Evolutionary conservation across 2,113 vertebrate species (phyloP), one percentile per base, ranked within the genome.

Genomic region (Bombycilla garrulus): DNA sequence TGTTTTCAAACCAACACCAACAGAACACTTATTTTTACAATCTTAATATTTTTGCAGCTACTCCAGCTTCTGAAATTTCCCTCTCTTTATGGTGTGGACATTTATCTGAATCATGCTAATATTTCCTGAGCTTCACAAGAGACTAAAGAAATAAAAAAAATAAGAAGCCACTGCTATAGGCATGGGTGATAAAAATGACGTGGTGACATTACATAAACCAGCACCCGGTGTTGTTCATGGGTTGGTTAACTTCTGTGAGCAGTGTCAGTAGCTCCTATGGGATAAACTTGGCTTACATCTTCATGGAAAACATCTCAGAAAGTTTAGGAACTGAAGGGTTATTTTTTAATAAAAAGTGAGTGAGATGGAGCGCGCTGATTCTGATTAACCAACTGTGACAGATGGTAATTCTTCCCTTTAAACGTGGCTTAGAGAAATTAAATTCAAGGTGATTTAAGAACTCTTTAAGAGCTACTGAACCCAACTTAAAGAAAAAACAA

Each of bases 381-480:
- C 86, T 96, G 91, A 88, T 86, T 86, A 95, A 91, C 71, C 50
- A 73, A 15, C 73, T 94, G 82, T 74, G 84, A 90, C 92, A 95
- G 83, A 94, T 65, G 92, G 83, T 67, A 90, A 85, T 93, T 92
- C 81, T 89, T 93, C 72, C 80, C 82, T 86, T 93, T 78, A 92
- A 94, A 93, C 0, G 13, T 81, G 74, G 67, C 84, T 81, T 83
- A 91, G 56, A 91, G 92, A 94, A 93, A 93, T 92, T 70, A 81
- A 81, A 88, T 91, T 90, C 96, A 93, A 95, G 92, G 88, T 96
- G 83, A 80, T 87, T 93, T 93, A 84, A 85, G 76, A 93, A 88
- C 16, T 54, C 31, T 60, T 88, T 45, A 83, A 73, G 70, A 88
- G 50, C 54, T 51, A 35, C 44, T 76, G 71, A 73, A 94, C 31